phyloP scores from a whole-genome alignment of 2,113 vertebrate genomes.

The Axis porcinus region DNA sequence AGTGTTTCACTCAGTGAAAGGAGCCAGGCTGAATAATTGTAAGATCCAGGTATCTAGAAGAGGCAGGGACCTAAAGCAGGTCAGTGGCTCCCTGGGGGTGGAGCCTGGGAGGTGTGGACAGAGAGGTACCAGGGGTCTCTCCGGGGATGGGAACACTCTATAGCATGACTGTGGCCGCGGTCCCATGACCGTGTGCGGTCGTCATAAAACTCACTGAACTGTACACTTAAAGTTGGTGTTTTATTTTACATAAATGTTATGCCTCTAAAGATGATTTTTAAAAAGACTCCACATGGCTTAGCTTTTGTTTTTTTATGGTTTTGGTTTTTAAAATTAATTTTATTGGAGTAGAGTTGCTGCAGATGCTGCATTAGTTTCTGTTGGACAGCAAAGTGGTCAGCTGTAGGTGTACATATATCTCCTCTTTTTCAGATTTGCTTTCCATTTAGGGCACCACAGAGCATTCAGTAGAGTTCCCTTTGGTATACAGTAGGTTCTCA shows the following conservation, averaged over 20 bases:
- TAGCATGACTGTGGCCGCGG: fast-evolving
- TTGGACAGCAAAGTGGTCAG: background rate
- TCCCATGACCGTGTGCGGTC: fast-evolving
- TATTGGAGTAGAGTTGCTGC: background rate
- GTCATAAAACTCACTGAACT: background rate
- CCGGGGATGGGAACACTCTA: too few relatives aligned
- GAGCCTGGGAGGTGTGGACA: background rate
- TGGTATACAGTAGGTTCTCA: background rate
- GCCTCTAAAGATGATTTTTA: background rate
- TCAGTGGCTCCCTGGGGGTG: fast-evolving
- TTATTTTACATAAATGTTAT: background rate
- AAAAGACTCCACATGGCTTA: background rate
- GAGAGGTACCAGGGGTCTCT: background rate
- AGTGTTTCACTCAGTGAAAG: background rate
- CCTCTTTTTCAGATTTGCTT: background rate
- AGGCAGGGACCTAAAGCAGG: background rate
- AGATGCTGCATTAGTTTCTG: background rate
- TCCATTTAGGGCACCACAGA: background rate
- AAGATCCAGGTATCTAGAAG: background rate
- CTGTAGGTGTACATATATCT: background rate
- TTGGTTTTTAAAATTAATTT: background rate
- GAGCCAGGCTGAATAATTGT: background rate
- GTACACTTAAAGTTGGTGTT: background rate
- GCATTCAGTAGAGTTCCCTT: background rate
- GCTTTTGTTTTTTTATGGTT: background rate